Conservation (phyloP, 2,797 vertebrate species). For the Odontamblyopus rebecca region DNA sequence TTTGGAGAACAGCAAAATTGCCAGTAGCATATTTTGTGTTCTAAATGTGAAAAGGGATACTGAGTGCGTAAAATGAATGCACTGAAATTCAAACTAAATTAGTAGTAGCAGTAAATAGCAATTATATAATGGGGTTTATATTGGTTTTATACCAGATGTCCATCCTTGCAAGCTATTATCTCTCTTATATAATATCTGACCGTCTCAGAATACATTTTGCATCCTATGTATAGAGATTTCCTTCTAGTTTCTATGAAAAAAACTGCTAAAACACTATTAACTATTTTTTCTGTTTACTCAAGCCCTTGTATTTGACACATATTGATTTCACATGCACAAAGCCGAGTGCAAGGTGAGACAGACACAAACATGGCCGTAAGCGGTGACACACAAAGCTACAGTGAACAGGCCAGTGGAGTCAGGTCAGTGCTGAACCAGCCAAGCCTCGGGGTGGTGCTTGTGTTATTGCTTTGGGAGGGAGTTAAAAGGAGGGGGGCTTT, state of each 20-base stretch:
- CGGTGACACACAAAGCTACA: constrained; percentile 34
- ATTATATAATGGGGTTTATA: no score
- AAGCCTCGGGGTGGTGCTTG: constrained; percentile 21
- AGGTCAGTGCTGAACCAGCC: constrained; percentile 25
- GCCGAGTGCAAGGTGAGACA: constrained; percentile 2
- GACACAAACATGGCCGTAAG: constrained; percentile 8
- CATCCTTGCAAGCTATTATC: background rate
- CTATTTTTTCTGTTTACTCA: background rate
- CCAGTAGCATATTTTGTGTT: no score
- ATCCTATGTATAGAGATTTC: background rate
- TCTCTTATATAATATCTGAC: no score
- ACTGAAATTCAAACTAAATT: no score
- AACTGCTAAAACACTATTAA: background rate
- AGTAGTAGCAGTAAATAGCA: no score
- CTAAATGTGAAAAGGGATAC: no score
- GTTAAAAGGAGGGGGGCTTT: constrained; percentile 11
- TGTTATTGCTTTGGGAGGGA: constrained; percentile 32
- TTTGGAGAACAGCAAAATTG: no score
- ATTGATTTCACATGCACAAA: constrained; percentile 2
- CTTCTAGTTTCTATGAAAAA: no score
- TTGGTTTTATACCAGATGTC: background rate
- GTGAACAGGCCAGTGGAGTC: constrained; percentile 59
- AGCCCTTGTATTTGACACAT: background rate
- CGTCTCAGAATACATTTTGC: background rate
- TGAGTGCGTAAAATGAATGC: no score